Conservation (phyloP, 2,888 invertebrate genomes). For the Sesia bembeciformis region DNA sequence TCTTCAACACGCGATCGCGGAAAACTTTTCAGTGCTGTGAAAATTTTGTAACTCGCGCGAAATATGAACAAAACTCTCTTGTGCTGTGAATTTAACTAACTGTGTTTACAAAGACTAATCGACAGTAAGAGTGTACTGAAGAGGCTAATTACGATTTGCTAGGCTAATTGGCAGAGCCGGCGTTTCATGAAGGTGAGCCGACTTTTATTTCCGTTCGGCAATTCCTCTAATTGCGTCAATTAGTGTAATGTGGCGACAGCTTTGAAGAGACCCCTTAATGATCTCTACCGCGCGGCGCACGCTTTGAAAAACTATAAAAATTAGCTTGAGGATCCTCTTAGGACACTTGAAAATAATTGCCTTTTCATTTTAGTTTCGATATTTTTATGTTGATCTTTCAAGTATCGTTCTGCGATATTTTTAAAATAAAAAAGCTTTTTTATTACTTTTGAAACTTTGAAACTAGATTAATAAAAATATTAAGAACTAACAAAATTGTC, state of each 20-base stretch:
- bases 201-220: slow-evolving; percentile 74
- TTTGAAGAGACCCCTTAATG: slow-evolving; percentile 67
- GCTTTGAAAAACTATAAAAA: slow-evolving; percentile 45
- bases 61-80: slow-evolving; percentile 44
- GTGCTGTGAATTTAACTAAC: slow-evolving; percentile 47
- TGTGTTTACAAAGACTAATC: slow-evolving; percentile 47
- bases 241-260: slow-evolving; percentile 73
- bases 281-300: slow-evolving; percentile 36
- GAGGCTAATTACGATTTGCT: slow-evolving; percentile 65
- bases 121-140: slow-evolving; percentile 45
- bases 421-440: too few species aligned
- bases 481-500: too few species aligned
- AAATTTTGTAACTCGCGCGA: slow-evolving; percentile 19
- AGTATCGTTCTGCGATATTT: too few species aligned
- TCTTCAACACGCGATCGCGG: slow-evolving; percentile 47
- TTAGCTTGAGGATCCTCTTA: slow-evolving; percentile 1
- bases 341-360: neutral
- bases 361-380: neutral
- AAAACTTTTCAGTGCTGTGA: slow-evolving; percentile 66
- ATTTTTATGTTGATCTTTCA: too few species aligned
- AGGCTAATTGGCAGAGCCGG: slow-evolving; percentile 69
- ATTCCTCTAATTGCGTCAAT: slow-evolving; percentile 74
- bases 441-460: too few species aligned
- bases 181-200: slow-evolving; percentile 73
- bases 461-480: too few species aligned